A percentile compares a stretch with the other conserved stretches of the same genome.
phyloP scores from a whole-genome alignment of 2,888 invertebrate species.

The Athalia cordata region DNA sequence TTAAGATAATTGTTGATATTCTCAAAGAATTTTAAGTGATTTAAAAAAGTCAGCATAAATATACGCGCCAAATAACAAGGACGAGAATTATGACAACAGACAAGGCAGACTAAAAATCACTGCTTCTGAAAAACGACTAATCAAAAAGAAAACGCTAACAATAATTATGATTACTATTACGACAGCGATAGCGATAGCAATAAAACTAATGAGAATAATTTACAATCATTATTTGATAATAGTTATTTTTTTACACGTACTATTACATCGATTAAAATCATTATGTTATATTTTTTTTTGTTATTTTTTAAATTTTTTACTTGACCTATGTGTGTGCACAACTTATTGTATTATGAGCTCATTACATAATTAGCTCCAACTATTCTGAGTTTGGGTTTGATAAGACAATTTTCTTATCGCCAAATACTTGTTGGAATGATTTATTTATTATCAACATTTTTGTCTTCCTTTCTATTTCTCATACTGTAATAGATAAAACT shows the following conservation, averaged over 20 bases:
- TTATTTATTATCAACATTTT: constrained; percentile 11
- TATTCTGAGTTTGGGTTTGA: constrained; percentile 13
- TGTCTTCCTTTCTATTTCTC: constrained; percentile 10
- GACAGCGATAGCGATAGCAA: constrained; percentile 27
- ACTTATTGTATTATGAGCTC: neutral
- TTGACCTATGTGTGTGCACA: constrained; percentile 15
- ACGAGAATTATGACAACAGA: neutral
- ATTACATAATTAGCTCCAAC: neutral
- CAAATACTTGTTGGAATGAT: constrained; percentile 24
- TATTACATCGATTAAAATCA: constrained; percentile 16
- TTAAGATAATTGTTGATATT: no score
- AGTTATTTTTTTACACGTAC: constrained; percentile 28
- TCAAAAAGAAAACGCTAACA: constrained; percentile 4
- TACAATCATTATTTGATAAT: constrained; percentile 15
- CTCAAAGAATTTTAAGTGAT: no score
- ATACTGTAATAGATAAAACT: neutral
- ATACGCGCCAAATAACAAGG: neutral
- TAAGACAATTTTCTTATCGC: constrained; percentile 28
- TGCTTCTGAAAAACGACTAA: neutral
- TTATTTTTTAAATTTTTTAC: constrained; percentile 10
- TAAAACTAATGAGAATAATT: constrained; percentile 19
- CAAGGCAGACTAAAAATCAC: neutral
- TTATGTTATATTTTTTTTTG: neutral
- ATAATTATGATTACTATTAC: constrained; percentile 3
- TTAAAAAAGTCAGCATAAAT: neutral